Percentiles rank a stretch among this genome's conserved stretches.
Evolutionary conservation across 2,797 vertebrate species (phyloP).

Genomic region (Phaenicophaeus curvirostris): DNA sequence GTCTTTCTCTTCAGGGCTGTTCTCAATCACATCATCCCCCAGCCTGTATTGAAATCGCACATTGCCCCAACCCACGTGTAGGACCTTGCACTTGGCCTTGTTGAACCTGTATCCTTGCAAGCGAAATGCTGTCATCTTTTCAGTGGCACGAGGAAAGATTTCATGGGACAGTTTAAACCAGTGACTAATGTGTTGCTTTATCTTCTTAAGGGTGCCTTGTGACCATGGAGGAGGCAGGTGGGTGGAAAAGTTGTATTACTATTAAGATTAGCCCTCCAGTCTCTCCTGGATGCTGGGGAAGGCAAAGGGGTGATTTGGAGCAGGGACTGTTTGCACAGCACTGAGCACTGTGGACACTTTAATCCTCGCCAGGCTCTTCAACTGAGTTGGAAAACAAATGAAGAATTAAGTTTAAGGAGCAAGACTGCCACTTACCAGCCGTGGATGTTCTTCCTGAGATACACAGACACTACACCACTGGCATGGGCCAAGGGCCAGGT

Average conservation of each 20-base stretch:
- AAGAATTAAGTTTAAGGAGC: neutral
- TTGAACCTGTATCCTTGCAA: neutral
- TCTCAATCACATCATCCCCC: too few relatives aligned
- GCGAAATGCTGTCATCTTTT: rapidly evolving
- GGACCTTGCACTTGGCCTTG: too few relatives aligned
- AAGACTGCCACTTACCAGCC: neutral
- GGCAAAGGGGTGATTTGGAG: neutral
- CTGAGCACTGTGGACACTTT: neutral
- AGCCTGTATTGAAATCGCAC: too few relatives aligned
- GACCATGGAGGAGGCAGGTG: neutral
- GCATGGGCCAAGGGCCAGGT: too few relatives aligned
- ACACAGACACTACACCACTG: neutral
- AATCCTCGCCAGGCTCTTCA: neutral
- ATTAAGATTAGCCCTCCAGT: rapidly evolving
- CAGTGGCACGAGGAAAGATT: neutral
- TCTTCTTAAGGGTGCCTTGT: neutral
- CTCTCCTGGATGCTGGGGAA: neutral
- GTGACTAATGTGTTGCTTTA: neutral
- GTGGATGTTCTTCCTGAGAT: neutral
- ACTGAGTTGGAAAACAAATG: neutral
- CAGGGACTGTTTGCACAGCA: neutral
- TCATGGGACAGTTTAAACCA: neutral
- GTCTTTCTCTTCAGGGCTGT: too few relatives aligned
- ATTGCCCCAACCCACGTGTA: too few relatives aligned
- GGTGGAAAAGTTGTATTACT: neutral